Conservation (phyloP, 2,888 invertebrate genomes). For the Rhogogaster chlorosoma region DNA sequence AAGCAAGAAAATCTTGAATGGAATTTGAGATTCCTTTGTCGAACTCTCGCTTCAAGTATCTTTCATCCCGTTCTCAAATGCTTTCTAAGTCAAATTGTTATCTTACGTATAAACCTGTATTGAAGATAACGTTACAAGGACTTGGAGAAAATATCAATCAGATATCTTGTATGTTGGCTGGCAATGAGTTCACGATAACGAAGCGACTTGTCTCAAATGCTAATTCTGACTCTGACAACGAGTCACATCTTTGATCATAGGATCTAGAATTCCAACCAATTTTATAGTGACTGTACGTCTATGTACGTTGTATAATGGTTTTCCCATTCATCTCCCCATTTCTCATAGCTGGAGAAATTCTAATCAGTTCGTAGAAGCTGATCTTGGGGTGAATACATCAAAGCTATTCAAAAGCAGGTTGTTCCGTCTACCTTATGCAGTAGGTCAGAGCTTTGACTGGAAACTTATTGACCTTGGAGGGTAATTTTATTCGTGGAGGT, state of each 20-base stretch:
- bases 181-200: background rate
- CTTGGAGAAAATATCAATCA: background rate
- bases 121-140: background rate
- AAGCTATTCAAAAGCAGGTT: background rate
- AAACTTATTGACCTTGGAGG: background rate
- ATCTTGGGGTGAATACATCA: background rate
- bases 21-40: constrained; percentile 29
- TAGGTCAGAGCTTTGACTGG: background rate
- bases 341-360: background rate
- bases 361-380: background rate
- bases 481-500: background rate
- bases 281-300: background rate
- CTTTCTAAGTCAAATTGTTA: constrained; percentile 17
- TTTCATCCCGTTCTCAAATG: background rate
- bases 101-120: background rate
- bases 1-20: constrained; percentile 14
- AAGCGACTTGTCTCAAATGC: background rate
- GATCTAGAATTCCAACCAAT: background rate
- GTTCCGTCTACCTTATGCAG: background rate
- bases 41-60: background rate
- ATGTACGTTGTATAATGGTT: background rate
- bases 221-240: background rate
- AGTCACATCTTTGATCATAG: constrained; percentile 1
- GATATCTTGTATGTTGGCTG: background rate
- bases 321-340: background rate